Evolutionary conservation across 2,797 vertebrate genomes (phyloP).

Genomic region (Ctenopoma multispine): DNA sequence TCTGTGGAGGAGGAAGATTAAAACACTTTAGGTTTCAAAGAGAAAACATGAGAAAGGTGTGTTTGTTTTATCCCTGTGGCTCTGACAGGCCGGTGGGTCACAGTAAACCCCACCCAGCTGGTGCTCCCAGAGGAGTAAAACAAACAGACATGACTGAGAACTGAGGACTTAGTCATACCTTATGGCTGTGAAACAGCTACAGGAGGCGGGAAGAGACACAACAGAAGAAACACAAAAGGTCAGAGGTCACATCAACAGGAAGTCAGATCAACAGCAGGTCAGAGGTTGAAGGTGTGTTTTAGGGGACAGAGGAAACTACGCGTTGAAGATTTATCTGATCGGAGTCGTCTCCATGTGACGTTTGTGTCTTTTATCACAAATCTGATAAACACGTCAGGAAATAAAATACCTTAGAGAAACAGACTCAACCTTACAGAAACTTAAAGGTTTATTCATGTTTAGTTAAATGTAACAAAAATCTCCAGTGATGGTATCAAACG

Average conservation of each 20-base stretch:
- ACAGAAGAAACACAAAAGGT: constrained; percentile 31
- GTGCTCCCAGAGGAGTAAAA: background rate
- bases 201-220: constrained; percentile 35
- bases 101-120: background rate
- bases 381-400: too few species aligned
- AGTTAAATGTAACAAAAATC: too few species aligned
- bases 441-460: too few species aligned
- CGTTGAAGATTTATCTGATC: too few species aligned
- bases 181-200: constrained; percentile 93
- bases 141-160: background rate
- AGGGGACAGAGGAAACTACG: too few species aligned
- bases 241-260: constrained; percentile 2
- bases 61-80: background rate
- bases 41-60: background rate
- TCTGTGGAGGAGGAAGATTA: constrained; percentile 81
- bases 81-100: background rate
- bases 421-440: too few species aligned
- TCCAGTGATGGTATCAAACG: too few species aligned
- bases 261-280: too few species aligned
- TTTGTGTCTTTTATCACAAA: too few species aligned
- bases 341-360: too few species aligned
- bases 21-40: background rate
- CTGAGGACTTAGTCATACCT: constrained; percentile 84
- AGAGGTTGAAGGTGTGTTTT: too few species aligned
- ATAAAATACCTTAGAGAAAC: too few species aligned